These are phyloP conservation scores for Villa cingulata DNA, from an alignment of 2,888 invertebrate genomes.

Conservation along the genomic window DNA sequence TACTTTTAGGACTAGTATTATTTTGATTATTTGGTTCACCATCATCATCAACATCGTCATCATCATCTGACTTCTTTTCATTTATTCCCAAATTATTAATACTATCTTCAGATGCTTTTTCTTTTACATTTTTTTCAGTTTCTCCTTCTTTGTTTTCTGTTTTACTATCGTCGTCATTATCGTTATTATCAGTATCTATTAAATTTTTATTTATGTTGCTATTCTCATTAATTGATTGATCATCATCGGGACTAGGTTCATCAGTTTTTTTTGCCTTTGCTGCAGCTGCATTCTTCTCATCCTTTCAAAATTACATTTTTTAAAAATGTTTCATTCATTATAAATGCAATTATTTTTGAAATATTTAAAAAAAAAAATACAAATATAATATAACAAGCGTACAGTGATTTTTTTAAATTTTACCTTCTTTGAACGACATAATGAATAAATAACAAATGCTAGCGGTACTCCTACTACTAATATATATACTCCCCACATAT, in stretches of 20 bases:
- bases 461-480: conserved; percentile 65
- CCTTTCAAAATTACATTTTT: background rate
- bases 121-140: conserved; percentile 1
- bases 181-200: background rate
- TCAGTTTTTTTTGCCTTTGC: conserved; percentile 60
- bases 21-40: conserved; percentile 1
- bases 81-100: background rate
- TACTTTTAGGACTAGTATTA: conserved; percentile 28
- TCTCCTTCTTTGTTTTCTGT: background rate
- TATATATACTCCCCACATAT: conserved; percentile 80
- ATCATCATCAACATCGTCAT: conserved; percentile 16
- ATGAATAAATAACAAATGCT: conserved; percentile 65
- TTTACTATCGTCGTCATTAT: conserved; percentile 21
- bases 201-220: too few relatives aligned
- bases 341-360: too few relatives aligned
- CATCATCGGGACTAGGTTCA: conserved; percentile 48
- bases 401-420: conserved; percentile 12
- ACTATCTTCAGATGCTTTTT: background rate
- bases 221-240: conserved; percentile 12
- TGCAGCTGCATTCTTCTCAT: conserved; percentile 36
- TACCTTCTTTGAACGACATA: conserved; percentile 52
- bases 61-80: conserved; percentile 13
- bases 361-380: background rate
- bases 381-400: too few relatives aligned
- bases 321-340: too few relatives aligned